phyloP scores from a whole-genome alignment of 1,140 invertebrate species.

The Macrosteles quadrilineatus region DNA sequence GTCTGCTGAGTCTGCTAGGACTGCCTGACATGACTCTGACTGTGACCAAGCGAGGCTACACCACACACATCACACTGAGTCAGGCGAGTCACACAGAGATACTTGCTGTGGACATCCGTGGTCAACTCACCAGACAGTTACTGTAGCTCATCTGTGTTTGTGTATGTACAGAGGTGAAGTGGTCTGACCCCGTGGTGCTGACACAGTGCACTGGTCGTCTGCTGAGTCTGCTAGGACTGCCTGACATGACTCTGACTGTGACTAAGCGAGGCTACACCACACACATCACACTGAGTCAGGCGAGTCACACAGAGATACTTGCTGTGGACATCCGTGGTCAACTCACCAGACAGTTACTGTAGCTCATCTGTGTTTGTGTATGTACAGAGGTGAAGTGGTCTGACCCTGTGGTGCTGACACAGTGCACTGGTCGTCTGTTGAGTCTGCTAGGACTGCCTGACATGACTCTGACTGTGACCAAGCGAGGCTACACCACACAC shows the following conservation, averaged over 20 bases:
- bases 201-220: no score
- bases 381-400: constrained; percentile 41
- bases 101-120: constrained; percentile 40
- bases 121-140: constrained; percentile 27
- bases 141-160: no score
- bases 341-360: no score
- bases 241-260: no score
- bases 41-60: constrained; percentile 39
- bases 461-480: constrained; percentile 38
- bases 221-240: no score
- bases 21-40: constrained; percentile 39
- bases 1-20: constrained; percentile 38
- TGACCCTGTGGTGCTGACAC: constrained; percentile 34
- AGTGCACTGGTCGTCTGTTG: constrained; percentile 39
- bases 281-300: no score
- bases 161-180: no score
- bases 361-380: no score
- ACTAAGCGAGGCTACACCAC: no score
- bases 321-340: no score
- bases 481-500: constrained; percentile 40
- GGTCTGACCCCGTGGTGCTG: no score
- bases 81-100: constrained; percentile 42
- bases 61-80: constrained; percentile 38
- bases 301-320: no score
- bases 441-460: constrained; percentile 38